Base-by-base conservation (phyloP, 2,888 invertebrate species). In the Frankliniella fusca region DNA sequence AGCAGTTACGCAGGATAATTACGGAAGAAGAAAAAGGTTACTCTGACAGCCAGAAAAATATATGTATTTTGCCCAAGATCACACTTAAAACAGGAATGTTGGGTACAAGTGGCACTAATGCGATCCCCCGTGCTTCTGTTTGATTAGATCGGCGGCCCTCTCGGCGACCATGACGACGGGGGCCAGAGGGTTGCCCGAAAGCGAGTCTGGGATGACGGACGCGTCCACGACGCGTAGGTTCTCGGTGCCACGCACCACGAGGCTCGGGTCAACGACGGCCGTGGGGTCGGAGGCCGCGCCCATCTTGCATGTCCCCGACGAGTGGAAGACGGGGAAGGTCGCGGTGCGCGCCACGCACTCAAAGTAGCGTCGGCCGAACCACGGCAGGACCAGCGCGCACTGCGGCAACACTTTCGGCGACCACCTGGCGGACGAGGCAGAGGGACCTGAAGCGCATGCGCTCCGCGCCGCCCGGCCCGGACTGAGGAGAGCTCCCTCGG, bases 81-180 rank as follows among this genome's bases (percentile, higher is more conserved):
- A n/a, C 7, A 20, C 18, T 18, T 0, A 61, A 61, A 0, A 7
- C 7, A 5, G 18, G 7, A 61, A 61, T 61, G 18, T n/a, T 7
- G 3, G 61, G 61, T 61, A 3, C 70, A 23, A 23, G 23, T 23
- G 23, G 70, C 9, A n/a, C 9, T n/a, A 23, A 23, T 8, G 3
- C n/a, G 70, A n/a, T 10, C 7, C n/a, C 23, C 70, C 70, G 70
- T 76, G 10, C 61, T 92, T 89, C 81, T 91, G 90, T 86, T 95
- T 95, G 61, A 96, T 92, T 88, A 96, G 87, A 87, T 96, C 95
- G 1, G 96, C 92, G 0, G 93, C 95, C 86, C 95, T 96, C 87
- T 96, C 96, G 0, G 91, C 96, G 38, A 96, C 94, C 96, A 96
- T 96, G 50, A 95, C 93, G 0, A 93, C 93, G 0, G 96, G 95